Evolutionary conservation across 2,797 vertebrate genomes (phyloP).

Genomic region (Pantherophis alleghaniensis): DNA sequence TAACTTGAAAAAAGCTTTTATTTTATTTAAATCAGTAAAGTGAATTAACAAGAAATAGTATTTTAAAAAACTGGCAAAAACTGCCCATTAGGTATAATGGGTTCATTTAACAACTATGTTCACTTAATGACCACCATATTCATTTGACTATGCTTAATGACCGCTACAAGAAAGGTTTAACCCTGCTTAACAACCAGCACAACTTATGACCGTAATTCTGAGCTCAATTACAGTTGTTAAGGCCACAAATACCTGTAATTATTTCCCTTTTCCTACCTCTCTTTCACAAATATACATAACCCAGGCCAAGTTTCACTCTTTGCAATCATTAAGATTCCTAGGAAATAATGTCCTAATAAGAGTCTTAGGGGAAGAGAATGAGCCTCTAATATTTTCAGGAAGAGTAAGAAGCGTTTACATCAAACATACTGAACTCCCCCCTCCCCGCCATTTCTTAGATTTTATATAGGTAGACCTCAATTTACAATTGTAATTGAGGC

Average conservation of each 20-base stretch:
- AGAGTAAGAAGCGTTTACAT: neutral
- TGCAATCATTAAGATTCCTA: neutral
- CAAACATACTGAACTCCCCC: neutral
- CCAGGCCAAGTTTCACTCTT: neutral
- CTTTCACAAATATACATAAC: neutral
- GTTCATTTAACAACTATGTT: neutral
- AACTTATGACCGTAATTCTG: neutral
- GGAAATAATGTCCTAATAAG: no score
- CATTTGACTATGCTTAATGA: neutral
- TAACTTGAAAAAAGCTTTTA: neutral
- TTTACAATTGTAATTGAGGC: neutral
- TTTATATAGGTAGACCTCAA: neutral
- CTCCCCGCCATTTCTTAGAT: neutral
- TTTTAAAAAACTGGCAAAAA: neutral
- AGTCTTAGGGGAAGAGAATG: neutral
- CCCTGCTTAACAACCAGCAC: neutral
- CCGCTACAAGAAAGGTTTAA: neutral
- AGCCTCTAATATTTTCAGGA: neutral
- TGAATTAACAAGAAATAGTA: neutral
- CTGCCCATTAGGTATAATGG: neutral
- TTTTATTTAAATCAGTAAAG: neutral
- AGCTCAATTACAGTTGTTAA: neutral
- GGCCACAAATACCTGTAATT: neutral
- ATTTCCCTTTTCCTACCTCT: neutral
- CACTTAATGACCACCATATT: neutral